Percentiles rank a stretch among this genome's conserved stretches.
Evolutionary conservation across 2,888 invertebrate genomes (phyloP).

Genomic region (Diogma glabrata): DNA sequence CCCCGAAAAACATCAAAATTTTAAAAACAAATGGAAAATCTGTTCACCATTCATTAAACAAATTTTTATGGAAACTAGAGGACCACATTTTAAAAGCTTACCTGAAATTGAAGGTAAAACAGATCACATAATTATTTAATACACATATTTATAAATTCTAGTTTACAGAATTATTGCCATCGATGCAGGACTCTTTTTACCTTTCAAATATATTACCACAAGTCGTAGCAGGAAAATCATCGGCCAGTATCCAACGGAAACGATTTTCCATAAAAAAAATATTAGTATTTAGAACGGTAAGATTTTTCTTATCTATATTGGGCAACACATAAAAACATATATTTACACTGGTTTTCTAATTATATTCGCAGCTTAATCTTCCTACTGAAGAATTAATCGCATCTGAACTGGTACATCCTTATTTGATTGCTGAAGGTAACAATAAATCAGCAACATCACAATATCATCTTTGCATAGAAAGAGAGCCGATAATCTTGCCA

Average conservation of each 20-base stretch:
- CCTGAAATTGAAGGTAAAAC: not conserved
- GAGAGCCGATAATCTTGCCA: not conserved
- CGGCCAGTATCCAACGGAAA: not conserved
- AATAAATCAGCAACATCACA: not conserved
- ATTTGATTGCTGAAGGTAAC: not conserved
- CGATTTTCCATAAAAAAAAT: not conserved
- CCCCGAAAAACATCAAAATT: not conserved
- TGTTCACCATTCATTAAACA: not conserved
- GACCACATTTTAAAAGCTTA: not conserved
- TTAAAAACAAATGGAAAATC: not conserved
- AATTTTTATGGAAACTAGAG: not conserved
- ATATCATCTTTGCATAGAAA: slow-evolving; percentile 1
- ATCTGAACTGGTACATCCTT: slow-evolving; percentile 1
- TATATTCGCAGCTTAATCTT: not conserved
- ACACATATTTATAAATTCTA: slow-evolving; percentile 3
- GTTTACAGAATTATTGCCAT: slow-evolving; percentile 1
- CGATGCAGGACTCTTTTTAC: no score
- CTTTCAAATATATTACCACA: slow-evolving; percentile 2
- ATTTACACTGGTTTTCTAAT: slow-evolving; percentile 1
- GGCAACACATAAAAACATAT: not conserved
- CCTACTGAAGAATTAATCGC: not conserved
- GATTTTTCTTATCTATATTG: not conserved
- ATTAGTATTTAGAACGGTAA: not conserved
- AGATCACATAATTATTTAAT: not conserved
- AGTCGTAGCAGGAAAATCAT: not conserved